Base-by-base conservation (phyloP, 2,888 invertebrate species). In the Eupithecia vulgata region DNA sequence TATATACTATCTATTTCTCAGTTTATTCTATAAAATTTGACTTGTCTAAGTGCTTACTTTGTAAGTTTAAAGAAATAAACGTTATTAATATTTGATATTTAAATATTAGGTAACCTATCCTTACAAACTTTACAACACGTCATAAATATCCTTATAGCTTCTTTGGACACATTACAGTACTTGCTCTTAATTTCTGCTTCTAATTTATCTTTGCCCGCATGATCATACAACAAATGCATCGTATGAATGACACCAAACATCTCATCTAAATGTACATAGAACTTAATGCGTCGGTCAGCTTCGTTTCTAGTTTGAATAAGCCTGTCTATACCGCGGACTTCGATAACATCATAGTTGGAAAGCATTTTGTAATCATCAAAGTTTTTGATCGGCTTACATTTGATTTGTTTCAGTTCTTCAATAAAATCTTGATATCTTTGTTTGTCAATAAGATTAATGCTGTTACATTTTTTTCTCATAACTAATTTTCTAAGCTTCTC, bases 101-200 rank as follows among this genome's bases (percentile, higher is more conserved):
- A 12, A 15, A 42, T 52, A 21, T 52, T 21, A 40, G 35, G 70
- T 66, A 48, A 40, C 72, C 71, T 78, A 65, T 82, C 75, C 35
- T 80, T 84, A 81, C 92, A 92, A 69, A 75, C 61, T 67, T 83
- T 83, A 80, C 92, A 93, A 80, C 90, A 88, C 57, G 80, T 80
- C 62, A 92, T 81, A 83, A 92, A 93, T 30, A 92, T 81, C 78
- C 89, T 91, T 17, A 92, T 91, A 17, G 86, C 89, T 80, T 92
- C 91, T 81, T 89, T 91, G 0, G 93, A 90, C 12, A 93, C 80
- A 81, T 93, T 93, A 83, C 91, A 92, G 79, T 90, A 92, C 78
- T 91, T 92, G 0, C 84, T 85, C 83, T 89, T 92, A 5, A 92
- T 80, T 81, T 91, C 85, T 0, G 67, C 17, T 62, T 91, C 87